phyloP scores from a whole-genome alignment of 2,797 vertebrate species.

The Alca torda region DNA sequence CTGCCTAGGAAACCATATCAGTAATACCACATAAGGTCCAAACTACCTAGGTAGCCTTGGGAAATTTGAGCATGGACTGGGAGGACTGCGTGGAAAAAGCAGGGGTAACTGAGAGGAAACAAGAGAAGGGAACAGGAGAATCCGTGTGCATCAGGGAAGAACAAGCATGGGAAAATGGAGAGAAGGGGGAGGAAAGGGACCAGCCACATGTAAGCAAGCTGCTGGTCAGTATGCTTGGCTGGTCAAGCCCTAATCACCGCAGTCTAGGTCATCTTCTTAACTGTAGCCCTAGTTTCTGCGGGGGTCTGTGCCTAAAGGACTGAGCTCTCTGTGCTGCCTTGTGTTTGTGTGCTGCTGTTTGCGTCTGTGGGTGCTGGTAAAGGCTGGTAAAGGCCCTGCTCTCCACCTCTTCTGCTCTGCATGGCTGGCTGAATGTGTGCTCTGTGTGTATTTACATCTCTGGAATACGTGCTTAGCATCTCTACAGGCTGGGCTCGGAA shows the following conservation, averaged over 20 bases:
- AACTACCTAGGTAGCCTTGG: neutral
- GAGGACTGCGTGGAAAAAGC: neutral
- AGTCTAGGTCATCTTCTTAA: neutral
- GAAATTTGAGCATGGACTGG: neutral
- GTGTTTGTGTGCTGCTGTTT: neutral
- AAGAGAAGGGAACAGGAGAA: neutral
- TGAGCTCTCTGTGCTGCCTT: neutral
- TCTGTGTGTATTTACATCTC: neutral
- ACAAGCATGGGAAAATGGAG: neutral
- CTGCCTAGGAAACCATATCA: neutral
- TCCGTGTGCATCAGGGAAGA: neutral
- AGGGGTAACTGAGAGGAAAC: neutral
- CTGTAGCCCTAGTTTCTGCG: neutral
- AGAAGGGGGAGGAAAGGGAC: neutral
- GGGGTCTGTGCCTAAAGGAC: rapidly evolving
- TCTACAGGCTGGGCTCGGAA: neutral
- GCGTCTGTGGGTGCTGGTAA: neutral
- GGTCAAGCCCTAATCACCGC: rapidly evolving
- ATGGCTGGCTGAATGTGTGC: neutral
- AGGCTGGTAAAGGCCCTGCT: neutral
- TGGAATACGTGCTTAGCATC: neutral
- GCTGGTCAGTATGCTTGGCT: neutral
- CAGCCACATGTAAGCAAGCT: neutral
- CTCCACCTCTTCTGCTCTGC: neutral
- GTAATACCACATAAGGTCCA: neutral